These are phyloP conservation scores for Cosmorhoe ocellata DNA, from an alignment of 2,888 invertebrate species.

Conservation along the genomic window DNA sequence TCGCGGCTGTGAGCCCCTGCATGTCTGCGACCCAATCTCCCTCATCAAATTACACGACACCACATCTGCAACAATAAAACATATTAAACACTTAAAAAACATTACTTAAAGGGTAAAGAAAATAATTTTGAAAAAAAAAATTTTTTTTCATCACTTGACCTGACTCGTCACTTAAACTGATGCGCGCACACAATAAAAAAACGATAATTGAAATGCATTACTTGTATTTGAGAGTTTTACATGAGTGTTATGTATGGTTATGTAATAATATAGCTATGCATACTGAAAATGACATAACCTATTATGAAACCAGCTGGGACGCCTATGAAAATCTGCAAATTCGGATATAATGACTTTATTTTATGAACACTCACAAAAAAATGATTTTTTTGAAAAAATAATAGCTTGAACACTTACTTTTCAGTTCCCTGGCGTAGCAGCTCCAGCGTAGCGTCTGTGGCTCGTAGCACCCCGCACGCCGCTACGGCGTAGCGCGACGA, in stretches of 20 bases:
- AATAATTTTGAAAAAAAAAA: no score
- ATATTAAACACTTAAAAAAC: background rate
- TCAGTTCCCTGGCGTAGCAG: slow-evolving; percentile 72
- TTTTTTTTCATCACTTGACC: no score
- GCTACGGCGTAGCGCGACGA: slow-evolving; percentile 62
- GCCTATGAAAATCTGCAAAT: background rate
- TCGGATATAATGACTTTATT: background rate
- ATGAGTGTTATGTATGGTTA: no score
- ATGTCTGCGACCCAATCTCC: slow-evolving; percentile 60
- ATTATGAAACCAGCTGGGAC: background rate
- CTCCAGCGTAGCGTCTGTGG: slow-evolving; percentile 74
- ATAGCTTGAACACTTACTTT: slow-evolving; percentile 56
- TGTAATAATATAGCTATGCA: slow-evolving; percentile 19
- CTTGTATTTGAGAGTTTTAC: no score
- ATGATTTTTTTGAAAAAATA: slow-evolving; percentile 6
- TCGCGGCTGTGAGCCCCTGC: slow-evolving; percentile 78
- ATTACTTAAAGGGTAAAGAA: background rate
- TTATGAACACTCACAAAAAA: background rate
- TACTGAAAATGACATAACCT: background rate
- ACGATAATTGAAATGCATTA: no score
- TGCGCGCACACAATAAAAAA: no score
- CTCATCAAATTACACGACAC: slow-evolving; percentile 61
- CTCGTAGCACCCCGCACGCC: slow-evolving; percentile 69
- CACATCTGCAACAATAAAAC: slow-evolving; percentile 30
- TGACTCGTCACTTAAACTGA: no score